Evolutionary conservation across 2,113 vertebrate species (phyloP).

Genomic region (Oryzias javanicus): DNA sequence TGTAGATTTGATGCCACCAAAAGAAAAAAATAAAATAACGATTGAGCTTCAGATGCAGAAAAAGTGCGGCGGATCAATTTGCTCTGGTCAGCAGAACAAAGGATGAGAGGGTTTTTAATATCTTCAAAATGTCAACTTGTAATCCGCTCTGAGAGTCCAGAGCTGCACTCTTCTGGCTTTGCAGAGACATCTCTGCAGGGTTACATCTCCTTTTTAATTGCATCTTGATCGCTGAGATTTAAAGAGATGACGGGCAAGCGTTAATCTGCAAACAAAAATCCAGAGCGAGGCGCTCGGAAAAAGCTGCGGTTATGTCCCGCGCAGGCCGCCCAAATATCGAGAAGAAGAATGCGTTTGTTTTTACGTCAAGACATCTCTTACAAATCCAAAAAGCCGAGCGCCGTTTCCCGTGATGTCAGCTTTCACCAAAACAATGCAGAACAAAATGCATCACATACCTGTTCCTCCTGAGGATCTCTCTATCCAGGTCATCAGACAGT

Average conservation of each 20-base stretch:
- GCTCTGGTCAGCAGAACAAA: conserved; percentile 22
- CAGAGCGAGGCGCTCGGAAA: not conserved
- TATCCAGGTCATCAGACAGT: conserved; percentile 84
- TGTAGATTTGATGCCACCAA: conserved; percentile 16
- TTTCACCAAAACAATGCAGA: not conserved
- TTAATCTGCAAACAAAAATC: conserved; percentile 18
- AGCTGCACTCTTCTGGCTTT: conserved; percentile 21
- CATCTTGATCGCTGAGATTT: conserved; percentile 19
- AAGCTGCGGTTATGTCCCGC: conserved; percentile 9
- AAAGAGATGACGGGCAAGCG: conserved; percentile 1
- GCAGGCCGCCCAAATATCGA: not conserved
- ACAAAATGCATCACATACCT: conserved; percentile 68
- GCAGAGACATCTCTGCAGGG: not conserved
- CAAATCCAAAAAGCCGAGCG: too few relatives aligned
- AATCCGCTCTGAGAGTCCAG: conserved; percentile 19
- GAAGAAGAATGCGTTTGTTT: too few relatives aligned
- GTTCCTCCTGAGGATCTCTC: conserved; percentile 86
- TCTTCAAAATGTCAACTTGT: conserved; percentile 55
- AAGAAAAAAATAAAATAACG: conserved; percentile 11
- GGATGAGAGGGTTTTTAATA: conserved; percentile 38
- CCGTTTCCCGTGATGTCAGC: too few relatives aligned
- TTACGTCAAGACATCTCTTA: too few relatives aligned
- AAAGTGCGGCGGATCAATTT: conserved; percentile 26
- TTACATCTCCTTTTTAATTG: conserved; percentile 16
- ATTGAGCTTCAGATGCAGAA: conserved; percentile 27